These are phyloP conservation scores for Cyclura pinguis DNA, from an alignment of 2,797 vertebrate species.

Conservation along the genomic window DNA sequence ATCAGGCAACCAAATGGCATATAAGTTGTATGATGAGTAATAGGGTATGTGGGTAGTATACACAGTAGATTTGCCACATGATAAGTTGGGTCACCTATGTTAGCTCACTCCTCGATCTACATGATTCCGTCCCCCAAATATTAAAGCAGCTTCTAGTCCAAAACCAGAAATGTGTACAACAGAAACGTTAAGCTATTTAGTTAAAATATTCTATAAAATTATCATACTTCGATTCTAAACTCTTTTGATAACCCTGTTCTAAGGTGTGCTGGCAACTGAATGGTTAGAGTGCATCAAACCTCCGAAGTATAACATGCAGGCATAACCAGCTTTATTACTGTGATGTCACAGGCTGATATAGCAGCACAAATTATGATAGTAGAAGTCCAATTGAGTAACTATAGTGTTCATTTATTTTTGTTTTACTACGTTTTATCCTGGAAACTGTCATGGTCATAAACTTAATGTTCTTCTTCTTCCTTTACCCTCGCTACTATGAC, in stretches of 20 bases:
- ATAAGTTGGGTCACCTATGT: neutral
- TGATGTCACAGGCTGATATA: conserved; percentile 9
- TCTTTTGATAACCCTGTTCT: neutral
- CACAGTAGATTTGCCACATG: neutral
- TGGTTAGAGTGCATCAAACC: neutral
- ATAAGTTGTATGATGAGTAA: neutral
- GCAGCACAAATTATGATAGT: conserved; percentile 12
- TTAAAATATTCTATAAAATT: neutral
- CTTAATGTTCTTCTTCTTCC: conserved; percentile 12
- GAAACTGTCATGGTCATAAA: conserved; percentile 19
- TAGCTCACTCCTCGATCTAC: neutral
- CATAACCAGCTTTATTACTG: neutral
- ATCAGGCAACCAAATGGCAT: neutral
- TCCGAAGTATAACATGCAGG: neutral
- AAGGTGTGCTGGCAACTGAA: neutral
- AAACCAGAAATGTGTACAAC: neutral
- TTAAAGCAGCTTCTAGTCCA: neutral
- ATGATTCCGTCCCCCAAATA: neutral
- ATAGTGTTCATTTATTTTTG: conserved; percentile 36
- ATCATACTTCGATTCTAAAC: neutral
- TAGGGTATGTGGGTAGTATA: neutral
- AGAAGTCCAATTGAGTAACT: conserved; percentile 5
- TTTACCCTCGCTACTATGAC: neutral
- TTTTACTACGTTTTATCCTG: conserved; percentile 32
- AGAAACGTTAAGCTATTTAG: neutral